Percentiles rank a stretch among this genome's conserved stretches.
These are phyloP conservation scores for Rhadina sibilatrix DNA, from an alignment of 2,113 vertebrate species.

Conservation along the genomic window DNA sequence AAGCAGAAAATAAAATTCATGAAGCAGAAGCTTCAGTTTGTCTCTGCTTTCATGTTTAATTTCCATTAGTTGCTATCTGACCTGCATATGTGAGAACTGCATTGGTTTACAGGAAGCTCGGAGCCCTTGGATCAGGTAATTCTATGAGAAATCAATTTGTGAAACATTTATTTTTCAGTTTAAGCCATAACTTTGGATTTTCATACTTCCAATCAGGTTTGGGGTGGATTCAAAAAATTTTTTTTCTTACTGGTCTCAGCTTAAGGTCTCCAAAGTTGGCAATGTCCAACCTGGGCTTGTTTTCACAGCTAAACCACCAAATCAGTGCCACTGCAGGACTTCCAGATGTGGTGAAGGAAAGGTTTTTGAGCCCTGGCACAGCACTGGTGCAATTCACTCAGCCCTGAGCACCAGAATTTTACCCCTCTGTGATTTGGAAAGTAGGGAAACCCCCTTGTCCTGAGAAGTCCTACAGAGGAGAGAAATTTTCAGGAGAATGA, in stretches of 20 bases:
- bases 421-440: not conserved
- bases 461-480: not conserved
- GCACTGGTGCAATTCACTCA: not conserved
- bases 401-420: not conserved
- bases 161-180: not conserved
- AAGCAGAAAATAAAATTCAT: slow-evolving; percentile 43
- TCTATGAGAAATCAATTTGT: not conserved
- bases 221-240: accelerated
- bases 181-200: not conserved
- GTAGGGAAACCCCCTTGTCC: not conserved
- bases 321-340: accelerated
- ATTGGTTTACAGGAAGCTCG: not conserved
- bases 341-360: not conserved
- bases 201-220: not conserved
- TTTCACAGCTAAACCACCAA: not conserved
- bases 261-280: not conserved
- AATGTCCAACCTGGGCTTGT: not conserved
- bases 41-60: not conserved
- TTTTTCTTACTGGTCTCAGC: not conserved
- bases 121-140: not conserved
- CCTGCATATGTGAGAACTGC: not conserved
- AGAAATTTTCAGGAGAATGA: not conserved
- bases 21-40: not conserved
- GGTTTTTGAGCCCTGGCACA: not conserved
- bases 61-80: not conserved